Evolutionary conservation across 1,140 invertebrate species (phyloP), one percentile per base, ranked within the genome.

Genomic region (Branchinecta lindahli): DNA sequence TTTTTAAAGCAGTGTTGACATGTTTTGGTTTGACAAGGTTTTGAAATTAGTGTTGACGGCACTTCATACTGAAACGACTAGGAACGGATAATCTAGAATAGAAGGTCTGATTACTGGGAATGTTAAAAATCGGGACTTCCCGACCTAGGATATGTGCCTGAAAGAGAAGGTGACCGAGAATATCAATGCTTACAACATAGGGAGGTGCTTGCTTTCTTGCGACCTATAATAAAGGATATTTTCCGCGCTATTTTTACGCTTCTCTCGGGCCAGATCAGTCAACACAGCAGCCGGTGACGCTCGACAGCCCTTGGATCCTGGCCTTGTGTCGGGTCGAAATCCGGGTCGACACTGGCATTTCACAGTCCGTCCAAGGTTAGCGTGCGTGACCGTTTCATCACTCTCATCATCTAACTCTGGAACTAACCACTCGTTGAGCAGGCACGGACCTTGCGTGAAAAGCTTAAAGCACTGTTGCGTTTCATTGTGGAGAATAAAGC

Each of bases 401-500:
- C 52, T 61, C 12, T 61, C 52, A 15, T 61, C 52, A 3, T 61
- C 52, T 4, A 61, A 15, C 47, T 77, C 77, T 0, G 83, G 82
- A 8, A 85, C 84, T 44, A 91, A 76, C 89, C 89, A 91, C 71
- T 88, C 84, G 0, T 86, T 86, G 0, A 82, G 79, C 0, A 82
- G 78, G 74, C 89, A 91, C 0, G 89, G 88, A 0, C 88, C 88
- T 72, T 85, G 85, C 0, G 84, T 86, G 74, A 89, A 87, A 7
- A 89, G 76, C 72, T 85, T 85, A 74, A 88, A 84, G 75, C 88
- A 90, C 18, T 82, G 83, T 18, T 46, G 83, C 82, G 66, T 84
- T 82, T 67, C 84, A 82, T 12, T 82, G 77, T 0, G 85, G 84
- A 76, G 85, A 81, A 0, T 86, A 86, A 7, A 83, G 81, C 5